Base-by-base conservation (phyloP, 2,113 vertebrate genomes). In the Xyliphius kryptos region DNA sequence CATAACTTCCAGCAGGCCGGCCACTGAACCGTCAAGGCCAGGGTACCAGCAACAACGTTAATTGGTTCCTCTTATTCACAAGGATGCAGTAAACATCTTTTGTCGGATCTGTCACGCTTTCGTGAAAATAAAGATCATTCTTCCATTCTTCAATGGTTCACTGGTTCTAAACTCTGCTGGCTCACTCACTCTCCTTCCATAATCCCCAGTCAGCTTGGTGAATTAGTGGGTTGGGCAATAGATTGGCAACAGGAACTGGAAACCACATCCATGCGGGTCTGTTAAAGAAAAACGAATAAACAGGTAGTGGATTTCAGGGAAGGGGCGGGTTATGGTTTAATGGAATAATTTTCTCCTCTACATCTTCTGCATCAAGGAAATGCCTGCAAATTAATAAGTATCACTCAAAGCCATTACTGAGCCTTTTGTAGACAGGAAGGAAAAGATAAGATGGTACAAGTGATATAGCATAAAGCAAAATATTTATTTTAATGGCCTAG, bases 1-100 rank as follows among this genome's bases (percentile, higher is more conserved):
- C 84, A 79, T 83, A 83, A 68, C 77, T 74, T 76, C 70, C 72
- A 71, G 75, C 71, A 68, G 54, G 50, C 62, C 38, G 13, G 59
- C 67, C 76, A 76, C 56, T 86, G 85, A 88, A 85, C 81, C 85
- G 79, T 84, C 78, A 81, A 81, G 66, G 50, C 74, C 81, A 63
- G 83, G 73, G 81, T 85, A 81, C 85, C 83, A 85, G 87, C 81
- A 73, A 83, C 76, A 78, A 56, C 14, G 54, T 62, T 83, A 82
- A 84, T 85, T 84, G 82, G 63, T 47, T 76, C 78, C 57, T 85
- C 79, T 75, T 74, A 80, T 84, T 83, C 82, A 75, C 70, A 66
- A 14, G 66, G 55, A 66, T 71, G 56, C 61, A 54, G 76, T 63
- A 72, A 81, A 79, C 72, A 62, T 51, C 66, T 80, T 78, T 79